Base-by-base conservation (phyloP, 2,888 invertebrate genomes). In the Epinotia bilunana region DNA sequence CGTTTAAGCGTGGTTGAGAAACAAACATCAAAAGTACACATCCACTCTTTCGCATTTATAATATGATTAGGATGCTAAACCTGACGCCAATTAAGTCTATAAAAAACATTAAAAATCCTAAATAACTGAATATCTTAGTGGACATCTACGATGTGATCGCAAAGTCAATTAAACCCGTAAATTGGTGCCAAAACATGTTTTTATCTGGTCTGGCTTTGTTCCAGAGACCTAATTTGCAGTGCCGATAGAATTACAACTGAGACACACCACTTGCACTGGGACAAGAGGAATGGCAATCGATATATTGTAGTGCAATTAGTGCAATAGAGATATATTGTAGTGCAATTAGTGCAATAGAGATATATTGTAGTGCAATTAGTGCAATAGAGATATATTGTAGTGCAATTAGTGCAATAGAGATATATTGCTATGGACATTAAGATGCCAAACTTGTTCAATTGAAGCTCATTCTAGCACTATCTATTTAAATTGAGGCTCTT, bases 211-310 rank as follows among this genome's bases (percentile, higher is more conserved):
- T 82, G 83, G 82, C 81, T 18, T 18, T 3, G 70, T 64, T 80
- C 83, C 82, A 83, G 79, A 77, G 79, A 80, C 77, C 80, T 78
- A 80, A 80, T 81, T 81, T 78, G 68, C 67, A 77, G 78, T 72
- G 78, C 73, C 73, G 77, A 72, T 76, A 63, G 73, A 72, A 76
- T 75, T 73, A 69, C 69, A 72, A 76, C 69, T 53, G 76, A 69
- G 63, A 72, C 72, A 63, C 60, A 46, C 53, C 55, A 68, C 71
- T 57, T 65, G 70, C 55, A 68, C 71, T 57, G 69, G 70, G 53
- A 60, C 73, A 69, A 76, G 60, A 63, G 63, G 20, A 70, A 74
- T 60, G 61, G 61, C 53, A 33, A 71, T 71, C 74, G 61, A 75
- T 75, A 70, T 23, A 33, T 20, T 58, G 43, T 16, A 18, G 69